A percentile compares a stretch with the other conserved stretches of the same genome.
These are phyloP conservation scores for Misgurnus mizolepis DNA, from an alignment of 2,113 vertebrate species.

Conservation along the genomic window DNA sequence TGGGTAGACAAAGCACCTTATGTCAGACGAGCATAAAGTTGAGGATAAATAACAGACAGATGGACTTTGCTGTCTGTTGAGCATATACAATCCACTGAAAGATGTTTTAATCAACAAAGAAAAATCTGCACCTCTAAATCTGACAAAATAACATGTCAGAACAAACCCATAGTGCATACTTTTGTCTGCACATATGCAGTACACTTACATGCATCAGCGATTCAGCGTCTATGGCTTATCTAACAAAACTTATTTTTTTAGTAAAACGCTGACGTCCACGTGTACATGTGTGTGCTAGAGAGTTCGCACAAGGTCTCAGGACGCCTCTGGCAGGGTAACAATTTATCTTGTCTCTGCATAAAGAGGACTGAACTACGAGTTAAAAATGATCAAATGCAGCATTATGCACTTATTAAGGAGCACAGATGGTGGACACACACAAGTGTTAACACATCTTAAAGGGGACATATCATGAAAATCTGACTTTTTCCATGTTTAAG, in stretches of 20 bases:
- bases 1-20: slow-evolving; percentile 36
- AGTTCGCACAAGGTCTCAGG: background rate
- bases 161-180: background rate
- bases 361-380: background rate
- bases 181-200: background rate
- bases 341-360: background rate
- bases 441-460: background rate
- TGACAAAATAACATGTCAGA: background rate
- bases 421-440: background rate
- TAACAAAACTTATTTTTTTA: background rate
- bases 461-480: background rate
- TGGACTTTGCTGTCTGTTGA: slow-evolving; percentile 26
- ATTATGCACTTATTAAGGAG: slow-evolving; percentile 2
- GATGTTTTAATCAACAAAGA: background rate
- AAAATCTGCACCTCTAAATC: slow-evolving; percentile 15
- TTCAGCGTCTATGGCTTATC: background rate
- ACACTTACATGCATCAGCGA: background rate
- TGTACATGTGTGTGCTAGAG: background rate
- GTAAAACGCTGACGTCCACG: background rate
- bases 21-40: slow-evolving; percentile 28
- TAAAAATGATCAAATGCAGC: background rate
- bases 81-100: slow-evolving; percentile 32
- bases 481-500: too few species aligned
- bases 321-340: background rate
- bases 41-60: slow-evolving; percentile 35